Evolutionary conservation across 2,113 vertebrate genomes (phyloP).

Genomic region (Epinephelus cyanopodus): DNA sequence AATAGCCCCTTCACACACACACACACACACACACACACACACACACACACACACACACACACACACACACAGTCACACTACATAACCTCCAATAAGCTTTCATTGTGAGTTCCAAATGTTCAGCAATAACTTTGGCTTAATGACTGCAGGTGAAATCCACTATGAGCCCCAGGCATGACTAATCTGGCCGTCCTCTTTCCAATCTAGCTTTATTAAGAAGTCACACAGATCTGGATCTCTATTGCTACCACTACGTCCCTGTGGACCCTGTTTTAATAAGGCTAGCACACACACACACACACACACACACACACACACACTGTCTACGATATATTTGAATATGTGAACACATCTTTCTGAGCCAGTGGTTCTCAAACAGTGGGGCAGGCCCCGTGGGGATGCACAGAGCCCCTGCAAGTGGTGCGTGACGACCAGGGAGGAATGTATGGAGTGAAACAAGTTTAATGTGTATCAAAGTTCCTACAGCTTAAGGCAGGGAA

Average conservation of each 20-base stretch:
- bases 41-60: neutral
- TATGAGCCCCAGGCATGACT: conserved; percentile 43
- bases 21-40: neutral
- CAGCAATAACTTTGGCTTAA: conserved; percentile 49
- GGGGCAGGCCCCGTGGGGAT: no score
- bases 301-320: neutral
- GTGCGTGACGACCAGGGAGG: no score
- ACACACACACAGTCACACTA: conserved; percentile 39
- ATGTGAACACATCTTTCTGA: no score
- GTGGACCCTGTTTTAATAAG: neutral
- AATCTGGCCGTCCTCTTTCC: conserved; percentile 41
- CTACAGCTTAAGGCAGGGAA: no score
- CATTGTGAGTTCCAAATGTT: conserved; percentile 28
- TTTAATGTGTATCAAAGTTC: no score
- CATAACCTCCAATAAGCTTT: conserved; percentile 53
- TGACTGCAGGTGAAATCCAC: conserved; percentile 55
- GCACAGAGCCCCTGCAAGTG: no score
- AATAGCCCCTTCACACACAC: conserved; percentile 37
- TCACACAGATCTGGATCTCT: conserved; percentile 26
- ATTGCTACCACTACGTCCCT: conserved; percentile 6
- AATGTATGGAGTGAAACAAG: no score
- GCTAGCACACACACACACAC: neutral
- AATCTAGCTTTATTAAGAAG: conserved; percentile 36
- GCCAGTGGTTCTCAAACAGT: no score
- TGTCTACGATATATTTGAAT: no score